Evolutionary conservation across 2,888 invertebrate genomes (phyloP).

Genomic region (Catocala fraxini): DNA sequence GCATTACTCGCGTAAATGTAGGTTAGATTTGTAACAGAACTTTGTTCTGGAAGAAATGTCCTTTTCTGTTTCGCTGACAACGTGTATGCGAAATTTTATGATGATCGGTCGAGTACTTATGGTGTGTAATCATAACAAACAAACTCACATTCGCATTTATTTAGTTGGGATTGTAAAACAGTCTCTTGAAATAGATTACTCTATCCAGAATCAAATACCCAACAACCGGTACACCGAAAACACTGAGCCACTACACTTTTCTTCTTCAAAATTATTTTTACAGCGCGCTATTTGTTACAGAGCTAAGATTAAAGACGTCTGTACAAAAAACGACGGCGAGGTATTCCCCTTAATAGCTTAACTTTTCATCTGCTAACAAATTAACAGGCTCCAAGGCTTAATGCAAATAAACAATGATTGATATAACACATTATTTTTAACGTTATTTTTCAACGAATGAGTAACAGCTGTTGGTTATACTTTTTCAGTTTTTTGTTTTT

Average conservation of each 20-base stretch:
- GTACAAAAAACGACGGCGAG: slow-evolving; percentile 58
- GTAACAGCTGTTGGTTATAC: slow-evolving; percentile 26
- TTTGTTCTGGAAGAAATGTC: too few relatives aligned
- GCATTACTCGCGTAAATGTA: too few relatives aligned
- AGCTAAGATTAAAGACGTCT: slow-evolving; percentile 67
- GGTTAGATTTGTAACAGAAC: too few relatives aligned
- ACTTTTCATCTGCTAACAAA: slow-evolving; percentile 86
- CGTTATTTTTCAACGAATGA: slow-evolving; percentile 36
- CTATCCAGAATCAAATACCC: slow-evolving; percentile 1
- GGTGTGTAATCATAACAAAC: too few relatives aligned
- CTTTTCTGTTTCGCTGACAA: too few relatives aligned
- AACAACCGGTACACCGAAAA: neutral
- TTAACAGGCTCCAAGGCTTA: slow-evolving; percentile 75
- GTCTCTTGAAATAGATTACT: neutral
- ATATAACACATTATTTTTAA: slow-evolving; percentile 66
- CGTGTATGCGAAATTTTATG: too few relatives aligned
- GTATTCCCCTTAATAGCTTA: slow-evolving; percentile 82
- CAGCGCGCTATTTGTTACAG: slow-evolving; percentile 67
- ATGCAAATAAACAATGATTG: slow-evolving; percentile 80
- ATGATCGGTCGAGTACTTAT: too few relatives aligned
- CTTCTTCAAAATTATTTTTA: slow-evolving; percentile 74
- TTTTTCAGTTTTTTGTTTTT: slow-evolving; percentile 5
- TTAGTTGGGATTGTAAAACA: too few relatives aligned
- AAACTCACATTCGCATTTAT: too few relatives aligned
- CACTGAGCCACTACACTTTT: slow-evolving; percentile 11